Conservation (phyloP, 2,888 invertebrate species). For the Gryllus longicercus region DNA sequence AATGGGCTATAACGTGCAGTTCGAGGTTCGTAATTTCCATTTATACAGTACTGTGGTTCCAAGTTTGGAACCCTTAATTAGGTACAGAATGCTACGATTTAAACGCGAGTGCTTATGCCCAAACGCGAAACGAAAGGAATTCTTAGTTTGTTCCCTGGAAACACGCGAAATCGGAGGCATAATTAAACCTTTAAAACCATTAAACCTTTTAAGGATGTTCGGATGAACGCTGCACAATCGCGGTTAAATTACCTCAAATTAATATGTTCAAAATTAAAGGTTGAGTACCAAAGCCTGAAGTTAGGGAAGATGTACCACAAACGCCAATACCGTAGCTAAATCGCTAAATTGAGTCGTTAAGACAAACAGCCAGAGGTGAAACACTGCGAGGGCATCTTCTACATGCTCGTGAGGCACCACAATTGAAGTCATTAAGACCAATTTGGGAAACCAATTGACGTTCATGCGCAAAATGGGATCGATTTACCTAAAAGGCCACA, state of each 20-base stretch:
- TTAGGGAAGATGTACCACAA: background rate
- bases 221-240: background rate
- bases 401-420: background rate
- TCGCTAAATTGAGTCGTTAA: slow-evolving; percentile 1
- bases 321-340: background rate
- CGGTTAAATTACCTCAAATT: slow-evolving; percentile 1
- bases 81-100: background rate
- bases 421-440: slow-evolving; percentile 1
- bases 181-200: background rate
- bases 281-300: background rate
- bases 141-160: background rate
- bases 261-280: background rate
- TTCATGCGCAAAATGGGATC: too few relatives aligned
- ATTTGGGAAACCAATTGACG: background rate
- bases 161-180: background rate
- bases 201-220: too few relatives aligned
- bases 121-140: background rate
- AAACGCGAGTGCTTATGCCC: background rate
- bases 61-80: background rate
- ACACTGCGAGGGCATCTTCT: background rate
- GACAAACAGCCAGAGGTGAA: background rate
- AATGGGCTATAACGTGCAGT: too few relatives aligned
- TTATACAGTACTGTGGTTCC: background rate
- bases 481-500: too few relatives aligned
- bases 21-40: too few relatives aligned